These are phyloP conservation scores for Accipiter cooperii DNA, from an alignment of 2,113 vertebrate genomes.

Conservation along the genomic window DNA sequence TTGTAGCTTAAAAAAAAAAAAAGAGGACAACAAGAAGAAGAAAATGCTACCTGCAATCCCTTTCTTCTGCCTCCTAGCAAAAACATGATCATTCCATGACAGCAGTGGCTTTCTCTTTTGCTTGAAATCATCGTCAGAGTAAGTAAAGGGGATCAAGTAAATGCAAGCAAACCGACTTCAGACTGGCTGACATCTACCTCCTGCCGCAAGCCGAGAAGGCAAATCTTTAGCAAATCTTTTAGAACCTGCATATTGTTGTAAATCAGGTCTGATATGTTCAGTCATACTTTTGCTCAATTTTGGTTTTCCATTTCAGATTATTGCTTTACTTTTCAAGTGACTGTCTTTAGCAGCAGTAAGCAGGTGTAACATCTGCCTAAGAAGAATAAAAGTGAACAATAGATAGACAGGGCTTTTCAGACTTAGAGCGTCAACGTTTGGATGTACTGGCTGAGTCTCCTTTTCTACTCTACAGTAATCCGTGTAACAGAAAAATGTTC, in stretches of 20 bases:
- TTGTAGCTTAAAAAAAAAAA: not conserved
- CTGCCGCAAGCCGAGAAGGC: not conserved
- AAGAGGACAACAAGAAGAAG: not conserved
- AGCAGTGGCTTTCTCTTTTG: not conserved
- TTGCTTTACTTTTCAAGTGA: not conserved
- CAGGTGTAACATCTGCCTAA: not conserved
- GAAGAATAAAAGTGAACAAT: not conserved
- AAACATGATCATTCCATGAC: not conserved
- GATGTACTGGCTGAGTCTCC: not conserved
- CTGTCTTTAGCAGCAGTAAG: not conserved
- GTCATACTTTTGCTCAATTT: not conserved
- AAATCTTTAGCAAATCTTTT: not conserved
- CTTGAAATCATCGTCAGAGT: not conserved
- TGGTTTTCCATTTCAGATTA: not conserved
- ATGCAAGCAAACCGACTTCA: not conserved
- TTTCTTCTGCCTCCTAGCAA: not conserved
- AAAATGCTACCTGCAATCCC: not conserved
- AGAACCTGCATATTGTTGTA: not conserved
- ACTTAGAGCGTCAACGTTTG: not conserved
- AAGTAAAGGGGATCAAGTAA: not conserved
- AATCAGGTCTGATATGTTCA: not conserved
- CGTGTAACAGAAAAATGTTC: not conserved
- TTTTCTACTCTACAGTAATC: not conserved
- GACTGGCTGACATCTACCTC: not conserved
- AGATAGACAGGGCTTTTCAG: not conserved